Base-by-base conservation (phyloP, 2,113 vertebrate species). In the Channa argus region DNA sequence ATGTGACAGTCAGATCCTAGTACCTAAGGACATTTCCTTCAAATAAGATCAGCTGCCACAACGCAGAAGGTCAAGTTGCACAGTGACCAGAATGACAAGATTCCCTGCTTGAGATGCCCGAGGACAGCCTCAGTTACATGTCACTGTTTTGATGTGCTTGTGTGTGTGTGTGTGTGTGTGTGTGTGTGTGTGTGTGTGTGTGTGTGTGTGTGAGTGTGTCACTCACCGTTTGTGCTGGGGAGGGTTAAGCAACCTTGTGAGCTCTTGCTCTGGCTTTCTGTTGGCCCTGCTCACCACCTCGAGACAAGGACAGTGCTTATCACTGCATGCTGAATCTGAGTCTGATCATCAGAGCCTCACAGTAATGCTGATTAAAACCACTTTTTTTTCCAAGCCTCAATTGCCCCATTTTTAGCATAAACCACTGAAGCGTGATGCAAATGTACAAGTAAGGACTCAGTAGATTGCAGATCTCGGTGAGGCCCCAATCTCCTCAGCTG, bases 81-180 rank as follows among this genome's bases (percentile, higher is more conserved):
- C 46, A 72, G 70, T 83, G 79, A 81, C 65, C 68, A 58, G 82
- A 80, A 84, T 88, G 60, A 78, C 83, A 84, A 84, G 65, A 74
- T 54, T 24, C 38, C 79, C 24, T 62, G 39, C 6, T 46, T 6
- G 14, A 61, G 64, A 51, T 56, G 71, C 66, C 50, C 0, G 34
- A 76, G 75, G 75, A 76, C 41, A 64, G 5, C 59, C 60, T 38
- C 63, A n/a, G 24, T 63, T 55, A 46, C 66, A 54, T 75, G 41
- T 51, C 44, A 4, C 44, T 70, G 15, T 34, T 79, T 44, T 53
- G 13, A 66, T 70, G 44, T 45, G 59, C 6, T 9, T 58, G 37
- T 60, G 34, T 0, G 43, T 66, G 60, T 56, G 13, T 37, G 54
- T 4, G 60, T 71, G 47, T 34, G 37, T 56, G 5, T 56, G 63